Base-by-base conservation (phyloP, 2,113 vertebrate genomes). In the Zosterops japonicus region DNA sequence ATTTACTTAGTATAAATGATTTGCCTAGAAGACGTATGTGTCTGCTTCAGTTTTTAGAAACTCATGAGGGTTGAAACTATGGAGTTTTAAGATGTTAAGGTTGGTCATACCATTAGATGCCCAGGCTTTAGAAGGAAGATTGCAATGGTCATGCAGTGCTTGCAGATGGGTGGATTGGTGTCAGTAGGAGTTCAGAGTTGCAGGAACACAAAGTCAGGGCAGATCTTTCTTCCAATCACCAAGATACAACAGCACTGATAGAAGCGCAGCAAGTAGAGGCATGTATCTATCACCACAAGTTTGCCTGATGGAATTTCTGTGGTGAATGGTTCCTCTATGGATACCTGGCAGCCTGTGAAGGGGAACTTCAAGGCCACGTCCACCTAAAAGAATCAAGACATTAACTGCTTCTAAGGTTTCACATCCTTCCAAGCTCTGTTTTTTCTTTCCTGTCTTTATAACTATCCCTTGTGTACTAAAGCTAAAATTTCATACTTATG, bases 281-380 rank as follows among this genome's bases (percentile, higher is more conserved):
- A 57, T 0, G 0, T 52, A 13, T 76, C 78, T 75, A 12, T n/a
- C 7, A 35, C 21, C 21, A 52, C 0, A 0, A 1, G 0, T 72
- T 86, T 80, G 14, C n/a, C 25, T 36, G 29, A 29, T 7, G 7
- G 47, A 3, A 31, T 41, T 17, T 61, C 35, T 2, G 0, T 59
- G 24, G 16, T 60, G 59, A 56, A 21, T 47, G 3, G 2, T 86
- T 72, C 19, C 41, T 67, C 24, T 24, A 1, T 39, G 31, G 28
- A 36, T 67, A 33, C 4, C 36, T 67, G 39, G 2, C 6, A 14
- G 21, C 47, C 27, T 83, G 29, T 64, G 29, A 84, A 68, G n/a
- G 27, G 83, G 35, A 4, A 4, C 35, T 16, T 16, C 1, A 5
- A 76, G 27, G 16, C 41, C 27, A 4, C 41, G 9, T 72, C 42